Percentiles rank a stretch among this genome's conserved stretches.
Conservation (phyloP, 2,888 invertebrate species). For the Plutella xylostella region DNA sequence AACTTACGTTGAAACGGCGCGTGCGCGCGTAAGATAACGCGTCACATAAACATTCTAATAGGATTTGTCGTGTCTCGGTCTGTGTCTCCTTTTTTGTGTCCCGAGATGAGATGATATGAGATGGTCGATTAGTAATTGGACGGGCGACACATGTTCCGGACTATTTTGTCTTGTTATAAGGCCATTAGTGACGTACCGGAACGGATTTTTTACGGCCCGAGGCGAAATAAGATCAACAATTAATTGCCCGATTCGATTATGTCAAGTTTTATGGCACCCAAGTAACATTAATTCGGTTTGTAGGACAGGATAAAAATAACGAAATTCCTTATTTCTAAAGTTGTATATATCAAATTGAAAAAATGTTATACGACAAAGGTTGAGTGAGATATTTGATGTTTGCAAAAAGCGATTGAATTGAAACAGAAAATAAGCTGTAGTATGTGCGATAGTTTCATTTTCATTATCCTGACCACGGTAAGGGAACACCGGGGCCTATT, state of each 20-base stretch:
- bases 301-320: too few relatives aligned
- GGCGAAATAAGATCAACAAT: not conserved
- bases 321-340: too few relatives aligned
- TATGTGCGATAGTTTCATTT: constrained; percentile 41
- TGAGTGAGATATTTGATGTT: too few relatives aligned
- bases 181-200: constrained; percentile 34
- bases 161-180: constrained; percentile 49
- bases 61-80: constrained; percentile 44
- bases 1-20: too few relatives aligned
- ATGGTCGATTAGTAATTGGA: constrained; percentile 64
- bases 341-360: too few relatives aligned
- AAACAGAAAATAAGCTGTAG: constrained; percentile 28
- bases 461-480: constrained; percentile 43
- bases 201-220: not conserved
- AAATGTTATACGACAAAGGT: too few relatives aligned
- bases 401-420: constrained; percentile 44
- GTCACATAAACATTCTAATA: constrained; percentile 48
- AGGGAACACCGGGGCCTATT: constrained; percentile 51
- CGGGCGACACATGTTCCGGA: constrained; percentile 59
- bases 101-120: constrained; percentile 46
- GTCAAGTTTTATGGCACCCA: too few relatives aligned
- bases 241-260: too few relatives aligned
- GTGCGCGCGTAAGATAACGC: constrained; percentile 36
- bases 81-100: constrained; percentile 51
- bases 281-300: too few relatives aligned